Conservation (phyloP, 2,113 vertebrate genomes). For the Dicrurus megarhynchus region DNA sequence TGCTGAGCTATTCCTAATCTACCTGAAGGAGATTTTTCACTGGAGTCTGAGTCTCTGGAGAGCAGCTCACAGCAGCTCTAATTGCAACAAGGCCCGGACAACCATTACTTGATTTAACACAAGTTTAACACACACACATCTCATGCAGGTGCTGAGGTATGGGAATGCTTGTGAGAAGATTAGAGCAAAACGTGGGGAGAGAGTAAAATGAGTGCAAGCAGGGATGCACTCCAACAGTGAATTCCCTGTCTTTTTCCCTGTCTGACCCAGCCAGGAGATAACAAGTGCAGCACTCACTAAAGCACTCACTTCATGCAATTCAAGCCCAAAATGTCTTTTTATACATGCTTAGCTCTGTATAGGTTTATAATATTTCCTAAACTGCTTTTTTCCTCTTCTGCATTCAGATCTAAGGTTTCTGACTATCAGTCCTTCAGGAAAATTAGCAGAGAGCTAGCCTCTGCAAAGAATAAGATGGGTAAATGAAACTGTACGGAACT, state of each 20-base stretch:
- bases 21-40: not conserved
- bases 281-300: not conserved
- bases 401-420: not conserved
- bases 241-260: too few relatives aligned
- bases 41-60: not conserved
- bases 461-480: not conserved
- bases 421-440: not conserved
- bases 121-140: slow-evolving; percentile 38
- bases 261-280: not conserved
- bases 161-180: not conserved
- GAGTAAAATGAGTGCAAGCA: not conserved
- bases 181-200: not conserved
- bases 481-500: not conserved
- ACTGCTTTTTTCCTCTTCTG: not conserved
- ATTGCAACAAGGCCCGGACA: not conserved
- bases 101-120: slow-evolving; percentile 39
- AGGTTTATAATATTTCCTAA: not conserved
- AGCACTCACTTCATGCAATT: not conserved
- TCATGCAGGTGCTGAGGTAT: slow-evolving; percentile 2
- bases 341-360: not conserved
- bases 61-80: not conserved
- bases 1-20: not conserved
- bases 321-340: not conserved
- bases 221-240: accelerated
- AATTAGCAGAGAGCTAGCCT: not conserved